Evolutionary conservation across 2,797 vertebrate species (phyloP).

Genomic region (Onychomys torridus): DNA sequence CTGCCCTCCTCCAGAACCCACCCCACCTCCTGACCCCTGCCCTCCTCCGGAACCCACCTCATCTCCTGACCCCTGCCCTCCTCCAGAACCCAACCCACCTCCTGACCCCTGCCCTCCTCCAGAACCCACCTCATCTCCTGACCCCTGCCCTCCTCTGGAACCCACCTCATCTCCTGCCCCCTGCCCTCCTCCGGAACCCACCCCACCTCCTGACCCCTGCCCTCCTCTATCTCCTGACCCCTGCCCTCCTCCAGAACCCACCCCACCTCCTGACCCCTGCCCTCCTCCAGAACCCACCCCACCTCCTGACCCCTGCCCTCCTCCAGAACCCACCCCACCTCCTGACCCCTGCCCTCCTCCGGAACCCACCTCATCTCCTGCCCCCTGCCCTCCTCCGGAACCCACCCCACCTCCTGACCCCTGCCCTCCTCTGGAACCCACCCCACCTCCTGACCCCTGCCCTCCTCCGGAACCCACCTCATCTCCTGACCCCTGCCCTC

Average conservation of each 20-base stretch:
- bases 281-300: not conserved
- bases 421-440: too few relatives aligned
- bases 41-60: not conserved
- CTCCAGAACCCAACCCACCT: not conserved
- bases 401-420: too few relatives aligned
- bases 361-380: too few relatives aligned
- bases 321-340: not conserved
- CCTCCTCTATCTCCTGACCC: not conserved
- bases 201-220: too few relatives aligned
- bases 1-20: not conserved
- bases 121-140: not conserved
- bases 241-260: too few relatives aligned
- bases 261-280: accelerated
- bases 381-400: not conserved
- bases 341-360: not conserved
- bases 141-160: accelerated
- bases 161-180: not conserved
- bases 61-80: too few relatives aligned
- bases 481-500: accelerated
- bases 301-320: accelerated
- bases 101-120: not conserved
- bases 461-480: not conserved
- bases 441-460: accelerated
- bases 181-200: not conserved
- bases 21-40: too few relatives aligned